Conservation (phyloP, 2,888 invertebrate species). For the Malthinus seriepunctatus region DNA sequence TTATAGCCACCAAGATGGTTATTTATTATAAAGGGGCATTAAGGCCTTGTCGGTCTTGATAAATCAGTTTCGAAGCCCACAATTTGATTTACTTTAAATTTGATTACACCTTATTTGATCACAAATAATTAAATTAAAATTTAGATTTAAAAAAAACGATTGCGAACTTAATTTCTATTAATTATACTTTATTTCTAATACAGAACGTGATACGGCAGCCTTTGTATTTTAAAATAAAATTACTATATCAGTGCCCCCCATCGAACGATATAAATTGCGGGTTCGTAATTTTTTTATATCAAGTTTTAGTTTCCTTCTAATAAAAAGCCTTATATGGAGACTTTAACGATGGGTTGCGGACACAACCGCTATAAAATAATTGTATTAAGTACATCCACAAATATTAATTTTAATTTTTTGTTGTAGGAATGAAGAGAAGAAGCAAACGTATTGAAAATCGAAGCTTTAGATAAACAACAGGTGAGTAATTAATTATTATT, state of each 20-base stretch:
- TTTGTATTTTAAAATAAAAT: slow-evolving; percentile 27
- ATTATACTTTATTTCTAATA: slow-evolving; percentile 28
- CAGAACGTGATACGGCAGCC: slow-evolving; percentile 29
- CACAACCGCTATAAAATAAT: slow-evolving; percentile 14
- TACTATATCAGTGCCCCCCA: slow-evolving; percentile 15
- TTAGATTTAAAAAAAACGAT: too few species aligned
- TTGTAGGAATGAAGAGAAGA: not conserved
- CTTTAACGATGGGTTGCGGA: slow-evolving; percentile 20
- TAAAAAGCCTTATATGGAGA: slow-evolving; percentile 19
- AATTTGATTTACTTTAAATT: too few species aligned
- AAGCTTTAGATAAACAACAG: too few species aligned
- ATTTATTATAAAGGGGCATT: too few species aligned
- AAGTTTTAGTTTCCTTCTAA: slow-evolving; percentile 13
- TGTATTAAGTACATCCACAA: slow-evolving; percentile 2
- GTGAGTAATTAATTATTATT: too few species aligned
- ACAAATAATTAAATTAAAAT: too few species aligned
- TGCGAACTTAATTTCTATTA: slow-evolving; percentile 17
- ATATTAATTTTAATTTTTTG: slow-evolving; percentile 2
- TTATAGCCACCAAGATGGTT: too few species aligned
- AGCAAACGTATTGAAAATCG: too few species aligned
- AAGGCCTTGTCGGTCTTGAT: too few species aligned
- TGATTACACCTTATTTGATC: too few species aligned
- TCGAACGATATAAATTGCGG: slow-evolving; percentile 19
- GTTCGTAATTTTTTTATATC: slow-evolving; percentile 13
- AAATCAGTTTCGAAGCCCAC: too few species aligned